Percentiles rank a stretch among this genome's conserved stretches.
Conservation (phyloP, 2,888 invertebrate species). For the Coenonympha arcania region DNA sequence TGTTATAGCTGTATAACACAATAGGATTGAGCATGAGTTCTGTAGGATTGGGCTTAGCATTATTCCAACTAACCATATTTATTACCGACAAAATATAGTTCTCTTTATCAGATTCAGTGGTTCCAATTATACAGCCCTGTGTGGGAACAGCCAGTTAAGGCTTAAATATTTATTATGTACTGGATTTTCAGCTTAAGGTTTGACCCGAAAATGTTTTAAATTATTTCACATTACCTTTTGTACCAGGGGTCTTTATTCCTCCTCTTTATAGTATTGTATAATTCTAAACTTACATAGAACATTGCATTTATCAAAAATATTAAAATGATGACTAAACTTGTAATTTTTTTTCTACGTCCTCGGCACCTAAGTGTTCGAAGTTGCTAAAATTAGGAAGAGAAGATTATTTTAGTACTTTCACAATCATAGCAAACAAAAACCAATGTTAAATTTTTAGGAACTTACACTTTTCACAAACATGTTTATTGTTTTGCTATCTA, state of each 20-base stretch:
- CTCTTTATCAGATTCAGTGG: too few relatives aligned
- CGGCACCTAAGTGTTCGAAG: constrained; percentile 55
- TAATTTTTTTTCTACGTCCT: constrained; percentile 61
- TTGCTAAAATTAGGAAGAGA: constrained; percentile 38
- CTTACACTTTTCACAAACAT: constrained; percentile 17
- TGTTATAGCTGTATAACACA: too few relatives aligned
- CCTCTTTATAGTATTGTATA: constrained; percentile 51
- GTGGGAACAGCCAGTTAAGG: too few relatives aligned
- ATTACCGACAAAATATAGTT: too few relatives aligned
- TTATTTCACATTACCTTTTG: constrained; percentile 50
- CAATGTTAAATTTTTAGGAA: neutral
- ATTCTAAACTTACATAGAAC: constrained; percentile 58
- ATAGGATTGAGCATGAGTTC: too few relatives aligned
- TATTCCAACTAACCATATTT: too few relatives aligned
- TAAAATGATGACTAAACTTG: constrained; percentile 46
- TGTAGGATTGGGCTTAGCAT: too few relatives aligned
- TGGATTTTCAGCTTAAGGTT: too few relatives aligned
- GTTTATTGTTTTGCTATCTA: neutral
- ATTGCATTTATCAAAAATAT: constrained; percentile 58
- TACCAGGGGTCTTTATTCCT: constrained; percentile 52
- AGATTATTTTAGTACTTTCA: neutral
- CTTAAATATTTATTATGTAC: too few relatives aligned
- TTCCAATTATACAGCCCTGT: too few relatives aligned
- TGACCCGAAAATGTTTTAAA: too few relatives aligned
- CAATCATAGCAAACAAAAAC: neutral